Percentiles rank a stretch among this genome's conserved stretches.
phyloP scores from a whole-genome alignment of 2,113 vertebrate genomes.

The Rhodinocichla rosea region DNA sequence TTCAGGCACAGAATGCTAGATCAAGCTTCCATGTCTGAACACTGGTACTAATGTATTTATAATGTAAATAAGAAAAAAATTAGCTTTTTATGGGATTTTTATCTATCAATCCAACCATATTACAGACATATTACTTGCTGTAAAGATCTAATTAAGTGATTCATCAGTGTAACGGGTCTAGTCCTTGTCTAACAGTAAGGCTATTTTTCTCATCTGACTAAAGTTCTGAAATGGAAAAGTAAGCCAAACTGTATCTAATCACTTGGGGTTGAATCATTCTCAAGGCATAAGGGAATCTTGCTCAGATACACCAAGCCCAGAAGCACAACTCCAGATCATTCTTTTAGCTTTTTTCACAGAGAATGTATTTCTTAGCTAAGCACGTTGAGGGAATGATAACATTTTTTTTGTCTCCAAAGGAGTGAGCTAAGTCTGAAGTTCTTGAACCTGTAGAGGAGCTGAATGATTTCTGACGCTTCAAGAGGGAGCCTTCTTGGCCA shows the following conservation, averaged over 20 bases:
- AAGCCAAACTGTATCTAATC: background rate
- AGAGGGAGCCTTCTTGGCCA: background rate
- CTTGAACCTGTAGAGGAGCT: background rate
- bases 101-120: background rate
- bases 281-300: background rate
- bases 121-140: background rate
- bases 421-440: background rate
- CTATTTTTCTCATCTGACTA: background rate
- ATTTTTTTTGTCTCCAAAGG: background rate
- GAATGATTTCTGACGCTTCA: background rate
- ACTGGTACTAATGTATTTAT: background rate
- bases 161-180: background rate
- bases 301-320: background rate
- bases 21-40: background rate
- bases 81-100: background rate
- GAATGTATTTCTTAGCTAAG: background rate
- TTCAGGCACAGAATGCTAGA: background rate
- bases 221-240: background rate
- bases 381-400: rapidly evolving
- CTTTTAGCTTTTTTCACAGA: background rate
- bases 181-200: background rate
- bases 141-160: background rate
- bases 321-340: background rate
- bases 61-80: background rate
- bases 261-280: background rate